phyloP scores from a whole-genome alignment of 1,140 invertebrate genomes.

The Drosophila mauritiana region DNA sequence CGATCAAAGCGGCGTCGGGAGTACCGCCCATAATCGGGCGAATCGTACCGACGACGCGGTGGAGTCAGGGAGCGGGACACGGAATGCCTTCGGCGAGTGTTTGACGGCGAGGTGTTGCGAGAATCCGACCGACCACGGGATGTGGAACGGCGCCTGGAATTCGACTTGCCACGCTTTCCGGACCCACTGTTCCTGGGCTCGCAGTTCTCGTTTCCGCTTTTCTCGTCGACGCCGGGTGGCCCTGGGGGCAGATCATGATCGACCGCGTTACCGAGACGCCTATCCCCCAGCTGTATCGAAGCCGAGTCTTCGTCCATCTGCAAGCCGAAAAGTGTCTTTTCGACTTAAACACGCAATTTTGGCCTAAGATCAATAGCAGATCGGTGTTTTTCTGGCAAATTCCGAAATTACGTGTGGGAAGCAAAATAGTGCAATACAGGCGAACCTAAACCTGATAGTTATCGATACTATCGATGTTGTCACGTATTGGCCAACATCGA shows the following conservation, averaged over 20 bases:
- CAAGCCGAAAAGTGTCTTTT: slow-evolving; percentile 29
- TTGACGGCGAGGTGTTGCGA: slow-evolving; percentile 53
- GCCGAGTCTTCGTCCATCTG: slow-evolving; percentile 70
- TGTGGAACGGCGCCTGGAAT: slow-evolving; percentile 59
- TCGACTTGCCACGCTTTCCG: slow-evolving; percentile 56
- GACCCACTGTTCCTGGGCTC: slow-evolving; percentile 45
- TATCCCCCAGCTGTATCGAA: slow-evolving; percentile 56
- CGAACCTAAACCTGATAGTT: background rate
- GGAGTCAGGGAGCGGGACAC: slow-evolving; percentile 55
- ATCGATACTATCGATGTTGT: background rate
- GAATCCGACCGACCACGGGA: slow-evolving; percentile 64
- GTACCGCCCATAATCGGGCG: slow-evolving; percentile 70
- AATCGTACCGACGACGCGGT: slow-evolving; percentile 72
- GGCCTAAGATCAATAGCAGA: background rate
- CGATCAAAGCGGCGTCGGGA: slow-evolving; percentile 61
- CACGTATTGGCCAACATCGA: no score
- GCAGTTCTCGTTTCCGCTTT: slow-evolving; percentile 55
- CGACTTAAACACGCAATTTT: slow-evolving; percentile 9
- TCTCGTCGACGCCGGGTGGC: slow-evolving; percentile 79
- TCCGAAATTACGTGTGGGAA: slow-evolving; percentile 39
- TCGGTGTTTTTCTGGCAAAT: slow-evolving; percentile 19
- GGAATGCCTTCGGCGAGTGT: slow-evolving; percentile 61
- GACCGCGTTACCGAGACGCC: slow-evolving; percentile 48
- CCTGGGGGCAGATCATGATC: slow-evolving; percentile 59
- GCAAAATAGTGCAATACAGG: slow-evolving; percentile 11